phyloP scores from a whole-genome alignment of 2,888 invertebrate genomes.

The Drosophila siamana region DNA sequence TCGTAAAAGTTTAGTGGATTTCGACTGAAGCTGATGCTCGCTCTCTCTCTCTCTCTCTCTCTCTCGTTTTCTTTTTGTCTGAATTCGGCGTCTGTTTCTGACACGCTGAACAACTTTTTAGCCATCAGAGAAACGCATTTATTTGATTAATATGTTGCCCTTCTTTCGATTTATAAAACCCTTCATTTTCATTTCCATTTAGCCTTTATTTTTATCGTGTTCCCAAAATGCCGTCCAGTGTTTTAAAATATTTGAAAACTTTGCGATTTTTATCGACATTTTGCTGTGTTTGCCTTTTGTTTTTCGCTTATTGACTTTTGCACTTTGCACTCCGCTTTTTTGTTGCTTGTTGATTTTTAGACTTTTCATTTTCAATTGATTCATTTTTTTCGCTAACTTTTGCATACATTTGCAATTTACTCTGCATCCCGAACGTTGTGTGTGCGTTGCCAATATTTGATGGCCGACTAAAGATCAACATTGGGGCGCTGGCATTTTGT shows the following conservation, averaged over 20 bases:
- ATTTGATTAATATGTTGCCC: slow-evolving; percentile 64
- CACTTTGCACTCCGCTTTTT: slow-evolving; percentile 30
- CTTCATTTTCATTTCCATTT: background rate
- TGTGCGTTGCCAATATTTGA: slow-evolving; percentile 26
- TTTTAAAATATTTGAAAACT: slow-evolving; percentile 50
- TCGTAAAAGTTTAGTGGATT: slow-evolving; percentile 82
- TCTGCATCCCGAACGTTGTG: background rate
- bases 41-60: too few relatives aligned
- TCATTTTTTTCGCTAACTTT: slow-evolving; percentile 28
- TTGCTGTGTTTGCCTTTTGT: slow-evolving; percentile 29
- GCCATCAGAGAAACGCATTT: slow-evolving; percentile 64
- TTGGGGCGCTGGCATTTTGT: background rate
- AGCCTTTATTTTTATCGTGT: background rate
- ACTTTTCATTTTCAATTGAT: slow-evolving; percentile 21
- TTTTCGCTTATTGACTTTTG: slow-evolving; percentile 43
- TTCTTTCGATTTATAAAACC: background rate
- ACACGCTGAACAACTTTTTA: slow-evolving; percentile 39
- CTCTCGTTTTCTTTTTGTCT: slow-evolving; percentile 8
- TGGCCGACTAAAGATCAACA: background rate
- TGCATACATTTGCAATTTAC: slow-evolving; percentile 2
- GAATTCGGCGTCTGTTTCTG: background rate
- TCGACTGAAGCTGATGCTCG: slow-evolving; percentile 30
- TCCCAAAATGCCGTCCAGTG: slow-evolving; percentile 21
- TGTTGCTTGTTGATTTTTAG: slow-evolving; percentile 22
- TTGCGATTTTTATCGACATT: slow-evolving; percentile 34